phyloP scores from a whole-genome alignment of 92 coral and sea anemone genomes.

The Palythoa heliodiscus region DNA sequence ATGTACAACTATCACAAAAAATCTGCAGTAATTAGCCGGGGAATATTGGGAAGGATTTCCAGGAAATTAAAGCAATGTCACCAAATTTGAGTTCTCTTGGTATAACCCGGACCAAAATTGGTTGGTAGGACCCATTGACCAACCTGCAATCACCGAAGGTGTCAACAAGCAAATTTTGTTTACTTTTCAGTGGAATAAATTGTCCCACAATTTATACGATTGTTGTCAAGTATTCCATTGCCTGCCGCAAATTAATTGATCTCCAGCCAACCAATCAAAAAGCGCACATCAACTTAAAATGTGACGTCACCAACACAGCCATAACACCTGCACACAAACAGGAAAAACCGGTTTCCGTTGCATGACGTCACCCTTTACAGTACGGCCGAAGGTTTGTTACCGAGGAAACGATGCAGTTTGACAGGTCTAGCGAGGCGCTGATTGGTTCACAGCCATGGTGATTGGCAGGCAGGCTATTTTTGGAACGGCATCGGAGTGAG shows the following conservation, averaged over 20 bases:
- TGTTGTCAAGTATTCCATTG: constrained; percentile 79
- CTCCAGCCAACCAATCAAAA: constrained; percentile 79
- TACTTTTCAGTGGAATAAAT: constrained; percentile 44
- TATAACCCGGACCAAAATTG: constrained; percentile 6
- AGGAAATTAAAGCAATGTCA: background rate
- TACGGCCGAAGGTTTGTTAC: constrained; percentile 77
- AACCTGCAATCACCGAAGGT: constrained; percentile 13
- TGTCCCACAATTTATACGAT: constrained; percentile 73
- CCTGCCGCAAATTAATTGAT: constrained; percentile 83
- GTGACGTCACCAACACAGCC: constrained; percentile 90
- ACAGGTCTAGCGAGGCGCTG: constrained; percentile 61
- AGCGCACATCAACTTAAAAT: constrained; percentile 76
- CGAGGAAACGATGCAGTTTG: constrained; percentile 81
- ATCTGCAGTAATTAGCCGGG: background rate
- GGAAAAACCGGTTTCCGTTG: constrained; percentile 90
- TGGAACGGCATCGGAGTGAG: constrained; percentile 80
- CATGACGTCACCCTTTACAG: constrained; percentile 89
- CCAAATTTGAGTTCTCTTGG: constrained; percentile 9
- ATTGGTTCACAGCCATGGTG: constrained; percentile 76
- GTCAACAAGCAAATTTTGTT: constrained; percentile 35
- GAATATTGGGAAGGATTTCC: background rate
- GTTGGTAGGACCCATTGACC: constrained; percentile 30
- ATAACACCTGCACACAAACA: constrained; percentile 97
- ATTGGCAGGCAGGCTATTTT: constrained; percentile 92
- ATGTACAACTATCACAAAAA: background rate